Evolutionary conservation across 2,797 vertebrate species (phyloP).

Genomic region (Pangasius larnaudii): DNA sequence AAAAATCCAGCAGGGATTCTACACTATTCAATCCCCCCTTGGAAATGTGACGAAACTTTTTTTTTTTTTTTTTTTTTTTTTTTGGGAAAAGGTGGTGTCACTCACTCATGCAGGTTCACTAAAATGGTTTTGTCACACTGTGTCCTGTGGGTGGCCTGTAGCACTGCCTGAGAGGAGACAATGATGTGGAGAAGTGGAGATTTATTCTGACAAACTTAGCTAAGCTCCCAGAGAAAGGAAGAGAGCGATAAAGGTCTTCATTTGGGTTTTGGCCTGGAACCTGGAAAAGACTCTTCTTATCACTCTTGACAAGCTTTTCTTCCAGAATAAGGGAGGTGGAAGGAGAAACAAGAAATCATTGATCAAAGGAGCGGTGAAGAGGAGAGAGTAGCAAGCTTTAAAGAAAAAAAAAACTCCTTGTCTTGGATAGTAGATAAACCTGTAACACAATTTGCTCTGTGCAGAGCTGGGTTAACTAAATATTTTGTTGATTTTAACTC

Average conservation of each 20-base stretch:
- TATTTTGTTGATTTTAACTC: not conserved
- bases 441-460: not conserved
- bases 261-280: conserved; percentile 4
- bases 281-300: conserved; percentile 51
- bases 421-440: conserved; percentile 6
- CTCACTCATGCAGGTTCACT: not conserved
- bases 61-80: no score
- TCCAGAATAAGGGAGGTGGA: conserved; percentile 37
- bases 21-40: not conserved
- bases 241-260: conserved; percentile 24
- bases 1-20: not conserved
- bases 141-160: conserved; percentile 17
- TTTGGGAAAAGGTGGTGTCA: not conserved
- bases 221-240: not conserved
- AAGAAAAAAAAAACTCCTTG: not conserved
- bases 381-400: not conserved
- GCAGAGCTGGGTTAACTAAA: not conserved
- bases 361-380: conserved; percentile 14
- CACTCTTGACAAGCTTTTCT: conserved; percentile 52
- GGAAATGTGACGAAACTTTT: not conserved
- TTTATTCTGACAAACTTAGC: conserved; percentile 47
- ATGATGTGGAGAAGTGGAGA: conserved; percentile 43
- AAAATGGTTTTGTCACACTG: not conserved
- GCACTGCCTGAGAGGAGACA: conserved; percentile 15
- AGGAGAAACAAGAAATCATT: conserved; percentile 37